phyloP scores from a whole-genome alignment of 2,797 vertebrate species.

The Lithobates pipiens region DNA sequence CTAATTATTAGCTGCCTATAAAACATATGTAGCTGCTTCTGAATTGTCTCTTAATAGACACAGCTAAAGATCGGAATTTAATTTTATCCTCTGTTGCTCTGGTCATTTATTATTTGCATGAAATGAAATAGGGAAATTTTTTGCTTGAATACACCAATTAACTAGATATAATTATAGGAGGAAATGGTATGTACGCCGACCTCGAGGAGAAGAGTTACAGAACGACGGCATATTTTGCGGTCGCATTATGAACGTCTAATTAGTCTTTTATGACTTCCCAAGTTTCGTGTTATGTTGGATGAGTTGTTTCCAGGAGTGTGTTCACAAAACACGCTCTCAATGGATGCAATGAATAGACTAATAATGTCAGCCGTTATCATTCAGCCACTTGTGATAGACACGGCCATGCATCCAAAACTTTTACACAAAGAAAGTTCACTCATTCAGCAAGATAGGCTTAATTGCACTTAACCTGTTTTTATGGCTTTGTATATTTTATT shows the following conservation, averaged over 20 bases:
- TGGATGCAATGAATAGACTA: slow-evolving; percentile 1
- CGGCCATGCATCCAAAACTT: background rate
- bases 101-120: slow-evolving; percentile 44
- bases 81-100: slow-evolving; percentile 30
- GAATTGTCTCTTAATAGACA: slow-evolving; percentile 41
- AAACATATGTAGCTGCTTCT: slow-evolving; percentile 20
- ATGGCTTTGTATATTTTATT: background rate
- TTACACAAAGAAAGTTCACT: background rate
- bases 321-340: slow-evolving; percentile 20
- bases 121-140: slow-evolving; percentile 47
- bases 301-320: slow-evolving; percentile 32
- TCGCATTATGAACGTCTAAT: slow-evolving; percentile 43
- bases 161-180: slow-evolving; percentile 42
- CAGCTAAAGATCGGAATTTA: slow-evolving; percentile 31
- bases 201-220: slow-evolving; percentile 6
- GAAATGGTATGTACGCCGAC: slow-evolving; percentile 27
- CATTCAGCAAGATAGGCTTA: slow-evolving; percentile 19
- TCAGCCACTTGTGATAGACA: slow-evolving; percentile 26
- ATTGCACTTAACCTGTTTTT: background rate
- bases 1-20: background rate
- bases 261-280: slow-evolving; percentile 41
- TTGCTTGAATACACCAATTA: slow-evolving; percentile 46
- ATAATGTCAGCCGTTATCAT: slow-evolving; percentile 5
- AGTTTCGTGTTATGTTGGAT: slow-evolving; percentile 17
- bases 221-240: slow-evolving; percentile 6